These are phyloP conservation scores for Ectropis grisescens DNA, from an alignment of 1,140 invertebrate genomes.

Conservation along the genomic window DNA sequence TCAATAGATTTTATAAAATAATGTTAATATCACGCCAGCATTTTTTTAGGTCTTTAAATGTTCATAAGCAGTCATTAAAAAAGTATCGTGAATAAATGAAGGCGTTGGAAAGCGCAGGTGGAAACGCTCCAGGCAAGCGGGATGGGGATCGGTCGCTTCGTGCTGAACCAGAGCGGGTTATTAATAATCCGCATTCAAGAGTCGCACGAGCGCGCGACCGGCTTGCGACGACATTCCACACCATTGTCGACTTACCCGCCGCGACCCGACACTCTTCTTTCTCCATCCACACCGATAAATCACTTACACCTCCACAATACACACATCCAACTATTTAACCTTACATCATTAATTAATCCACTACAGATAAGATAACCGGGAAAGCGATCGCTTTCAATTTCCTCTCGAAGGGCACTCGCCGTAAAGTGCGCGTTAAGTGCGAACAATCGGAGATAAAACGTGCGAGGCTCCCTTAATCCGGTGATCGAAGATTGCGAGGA, in stretches of 20 bases:
- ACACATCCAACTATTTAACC: slow-evolving; percentile 57
- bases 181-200: slow-evolving; percentile 65
- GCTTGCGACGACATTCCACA: slow-evolving; percentile 58
- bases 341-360: slow-evolving; percentile 67
- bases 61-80: too few species aligned
- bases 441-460: slow-evolving; percentile 68
- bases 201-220: slow-evolving; percentile 47
- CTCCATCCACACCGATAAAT: slow-evolving; percentile 65
- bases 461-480: slow-evolving; percentile 66
- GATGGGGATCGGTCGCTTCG: slow-evolving; percentile 28
- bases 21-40: too few species aligned
- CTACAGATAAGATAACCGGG: slow-evolving; percentile 63
- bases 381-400: slow-evolving; percentile 69
- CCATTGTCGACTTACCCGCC: slow-evolving; percentile 50
- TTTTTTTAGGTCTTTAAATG: too few species aligned
- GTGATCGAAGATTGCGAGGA: slow-evolving; percentile 67
- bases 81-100: slow-evolving; percentile 39
- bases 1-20: too few species aligned
- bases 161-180: slow-evolving; percentile 47
- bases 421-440: slow-evolving; percentile 66
- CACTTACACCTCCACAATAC: slow-evolving; percentile 45
- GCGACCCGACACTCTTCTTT: slow-evolving; percentile 62
- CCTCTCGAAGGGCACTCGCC: slow-evolving; percentile 63
- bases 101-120: slow-evolving; percentile 39
- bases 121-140: slow-evolving; percentile 35